Evolutionary conservation across 2,797 vertebrate species (phyloP), one percentile per base, ranked within the genome.

Genomic region (Alectoris magna): DNA sequence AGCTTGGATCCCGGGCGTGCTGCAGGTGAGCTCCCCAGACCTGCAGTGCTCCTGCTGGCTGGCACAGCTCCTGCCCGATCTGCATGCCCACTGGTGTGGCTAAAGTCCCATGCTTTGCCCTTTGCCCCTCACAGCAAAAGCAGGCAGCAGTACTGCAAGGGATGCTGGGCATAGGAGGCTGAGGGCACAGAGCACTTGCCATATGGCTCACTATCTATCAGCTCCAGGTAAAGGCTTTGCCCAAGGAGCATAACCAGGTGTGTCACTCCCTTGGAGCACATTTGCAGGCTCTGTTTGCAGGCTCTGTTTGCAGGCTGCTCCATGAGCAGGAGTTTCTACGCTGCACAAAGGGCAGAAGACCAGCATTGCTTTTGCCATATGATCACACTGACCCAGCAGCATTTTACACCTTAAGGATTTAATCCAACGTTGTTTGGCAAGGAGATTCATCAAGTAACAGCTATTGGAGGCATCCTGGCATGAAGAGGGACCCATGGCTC

Each of bases 331-430:
- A 64, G n/a, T 44, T 82, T 73, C 80, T 51, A 56, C 48, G 56
- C 68, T 84, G 88, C 46, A 76, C 86, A 80, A 80, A 94, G 88
- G 88, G 84, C 90, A 93, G 64, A 68, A 64, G 84, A 76, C 74
- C 66, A 17, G 27, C 5, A 55, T n/a, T 44, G n/a, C 71, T 63
- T 63, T 60, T 59, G 55, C 84, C 43, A 34, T 53, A 29, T 41
- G 16, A 85, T 44, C 66, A 10, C 44, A 26, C 1, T 1, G 58
- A 70, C 39, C 69, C 58, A 58, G 38, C 88, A 41, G 21, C 0
- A 0, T 39, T 74, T 39, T 55, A n/a, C 10, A 5, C 14, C 58
- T 43, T 10, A 14, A 63, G 81, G 41, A 46, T 23, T 17, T 53
- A 49, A 41, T 18, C 2, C 1, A 41, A 53, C 0, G 0, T 8